Evolutionary conservation across 2,113 vertebrate genomes (phyloP), one percentile per base, ranked within the genome.

Genomic region (Cyanocitta stelleri): DNA sequence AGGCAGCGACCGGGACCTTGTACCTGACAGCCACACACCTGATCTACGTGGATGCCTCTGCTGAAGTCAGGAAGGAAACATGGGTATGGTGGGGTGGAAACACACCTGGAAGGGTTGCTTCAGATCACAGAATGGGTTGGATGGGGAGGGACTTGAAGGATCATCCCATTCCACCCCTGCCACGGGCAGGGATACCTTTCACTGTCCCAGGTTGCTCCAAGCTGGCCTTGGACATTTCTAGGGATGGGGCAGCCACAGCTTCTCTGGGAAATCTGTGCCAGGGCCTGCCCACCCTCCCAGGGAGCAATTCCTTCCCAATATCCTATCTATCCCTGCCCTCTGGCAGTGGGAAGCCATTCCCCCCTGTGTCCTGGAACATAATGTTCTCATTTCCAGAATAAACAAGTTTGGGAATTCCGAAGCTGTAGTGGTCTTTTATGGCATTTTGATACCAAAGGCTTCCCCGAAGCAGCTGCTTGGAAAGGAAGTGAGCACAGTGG

Each of bases 11-110:
- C 4, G 98, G 98, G 14, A 99, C 98, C 0, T 43, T 99, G 5
- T 98, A 98, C 90, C 96, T 99, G 94, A 98, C 98, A 18, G 98
- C 98, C 26, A 99, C 98, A 2, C 98, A 99, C 89, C 97, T 99
- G 2, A 99, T 98, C 86, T 98, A 98, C 4, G 98, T 99, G 15
- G 98, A 99, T 41, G 95, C 98, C 48, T 96, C 97, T 52, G 90
- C 96, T 85, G 97, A 97, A 90, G 73, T 89, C 21, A 95, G 97
- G 43, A 98, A 98, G 73, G 98, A 98, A 97, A 98, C 98, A 93
- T 99, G 98, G 98, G 98, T 99, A 98, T 62, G 95, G 81, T 24
- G 75, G 93, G n/a, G 7, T 56, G 71, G 27, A 61, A 94, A 37
- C 18, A 7, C 21, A 3, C 41, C 35, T 32, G 10, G 41, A 18